Evolutionary conservation across 2,113 vertebrate species (phyloP), one percentile per base, ranked within the genome.

Genomic region (Smithornis capensis): DNA sequence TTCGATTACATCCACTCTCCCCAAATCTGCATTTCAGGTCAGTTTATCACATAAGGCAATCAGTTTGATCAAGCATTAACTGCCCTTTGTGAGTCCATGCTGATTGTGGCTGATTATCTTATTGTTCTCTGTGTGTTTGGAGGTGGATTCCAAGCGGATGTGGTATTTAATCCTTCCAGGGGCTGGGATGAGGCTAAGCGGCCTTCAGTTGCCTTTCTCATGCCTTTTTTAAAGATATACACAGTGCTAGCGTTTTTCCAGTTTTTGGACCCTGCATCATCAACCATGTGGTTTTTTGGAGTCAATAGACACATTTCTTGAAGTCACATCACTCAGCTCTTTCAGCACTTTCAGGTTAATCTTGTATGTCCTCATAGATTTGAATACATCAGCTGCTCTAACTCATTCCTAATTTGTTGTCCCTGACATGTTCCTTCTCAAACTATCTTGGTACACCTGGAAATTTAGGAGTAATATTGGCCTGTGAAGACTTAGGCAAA

Each of bases 71-170:
- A 90, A 55, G 59, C 35, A 40, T 50, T 68, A 80, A 28, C 55
- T 94, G 75, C 42, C 50, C 33, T 95, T 88, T 70, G 33, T 77
- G 57, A 74, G 24, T 81, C 63, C 0, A 0, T 60, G 59, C 38
- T 81, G 68, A 42, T 90, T 80, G 83, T 92, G 84, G 80, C 60
- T 64, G 80, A 78, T 93, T 86, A 59, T 22, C 12, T 59, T 94
- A 93, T 81, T 89, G 47, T 87, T 86, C 38, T 65, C 73, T 92
- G 21, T 9, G 4, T 71, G 21, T 89, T 81, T 90, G 56, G 47
- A 83, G 25, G 29, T 81, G 27, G 47, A 86, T 96, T 95, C 91
- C 31, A 56, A 60, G 74, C 70, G 60, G 64, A 94, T 90, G 89
- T 87, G 89, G 83, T 88, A 10, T 73, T 7, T 70, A 90, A 81